Conservation (phyloP, 2,113 vertebrate genomes). For the Peucedramus taeniatus region DNA sequence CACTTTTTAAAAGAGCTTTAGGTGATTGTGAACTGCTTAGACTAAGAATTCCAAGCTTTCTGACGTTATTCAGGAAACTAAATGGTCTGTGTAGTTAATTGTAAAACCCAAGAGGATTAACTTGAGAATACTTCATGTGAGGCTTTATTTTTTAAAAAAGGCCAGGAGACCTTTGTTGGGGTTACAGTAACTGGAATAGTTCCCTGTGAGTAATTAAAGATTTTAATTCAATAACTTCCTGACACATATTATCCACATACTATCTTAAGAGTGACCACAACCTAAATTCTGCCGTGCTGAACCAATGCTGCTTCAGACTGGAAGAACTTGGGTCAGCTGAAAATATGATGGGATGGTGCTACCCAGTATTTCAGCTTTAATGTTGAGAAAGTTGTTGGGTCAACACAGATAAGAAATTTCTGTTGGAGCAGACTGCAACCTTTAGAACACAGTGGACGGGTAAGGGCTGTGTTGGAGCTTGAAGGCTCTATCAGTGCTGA, state of each 20-base stretch:
- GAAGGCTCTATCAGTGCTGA: neutral
- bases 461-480: neutral
- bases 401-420: neutral
- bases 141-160: neutral
- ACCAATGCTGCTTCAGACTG: neutral
- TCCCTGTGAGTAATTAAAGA: neutral
- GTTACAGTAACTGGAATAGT: neutral
- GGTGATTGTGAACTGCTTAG: neutral
- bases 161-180: neutral
- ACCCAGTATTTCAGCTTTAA: neutral
- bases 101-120: constrained; percentile 13
- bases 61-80: neutral
- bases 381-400: neutral
- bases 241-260: neutral
- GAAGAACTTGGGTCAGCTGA: neutral
- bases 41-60: neutral
- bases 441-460: neutral
- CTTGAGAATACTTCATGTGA: neutral
- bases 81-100: neutral
- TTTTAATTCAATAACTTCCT: neutral
- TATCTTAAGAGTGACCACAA: neutral
- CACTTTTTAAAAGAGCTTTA: neutral
- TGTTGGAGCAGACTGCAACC: neutral
- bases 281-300: neutral
- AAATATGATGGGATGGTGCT: neutral